Conservation (phyloP, 2,797 vertebrate genomes). For the Percopsis omiscomaycus region DNA sequence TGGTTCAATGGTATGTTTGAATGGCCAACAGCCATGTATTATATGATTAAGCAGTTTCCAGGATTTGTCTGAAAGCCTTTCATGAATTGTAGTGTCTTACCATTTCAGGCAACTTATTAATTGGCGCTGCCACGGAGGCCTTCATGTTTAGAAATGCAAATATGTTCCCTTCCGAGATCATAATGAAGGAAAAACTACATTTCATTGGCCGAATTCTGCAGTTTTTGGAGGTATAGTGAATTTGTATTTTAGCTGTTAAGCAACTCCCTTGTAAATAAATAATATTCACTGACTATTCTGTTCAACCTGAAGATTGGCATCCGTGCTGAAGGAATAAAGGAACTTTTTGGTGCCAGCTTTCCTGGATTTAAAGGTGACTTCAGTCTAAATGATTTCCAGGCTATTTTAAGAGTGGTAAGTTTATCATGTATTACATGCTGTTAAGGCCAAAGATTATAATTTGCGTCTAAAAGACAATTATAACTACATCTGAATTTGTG, state of each 20-base stretch:
- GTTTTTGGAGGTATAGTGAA: constrained; percentile 79
- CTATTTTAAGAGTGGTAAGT: constrained; percentile 79
- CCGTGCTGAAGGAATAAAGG: constrained; percentile 76
- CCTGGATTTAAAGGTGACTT: constrained; percentile 72
- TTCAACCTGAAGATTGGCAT: constrained; percentile 74
- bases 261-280: not conserved
- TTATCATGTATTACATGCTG: constrained; percentile 3
- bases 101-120: constrained; percentile 70
- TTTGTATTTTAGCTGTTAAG: too few species aligned
- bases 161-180: constrained; percentile 76
- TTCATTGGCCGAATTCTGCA: constrained; percentile 78
- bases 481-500: not conserved
- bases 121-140: constrained; percentile 73
- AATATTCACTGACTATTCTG: constrained; percentile 5
- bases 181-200: constrained; percentile 71
- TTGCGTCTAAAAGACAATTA: too few species aligned
- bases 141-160: constrained; percentile 77
- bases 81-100: constrained; percentile 11
- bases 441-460: not conserved
- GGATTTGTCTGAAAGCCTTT: not conserved
- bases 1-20: constrained; percentile 77
- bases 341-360: constrained; percentile 65
- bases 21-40: not conserved
- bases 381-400: constrained; percentile 64
- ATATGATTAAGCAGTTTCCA: not conserved